These are phyloP conservation scores for Amniataba percoides DNA, from an alignment of 2,797 vertebrate genomes.

Conservation along the genomic window DNA sequence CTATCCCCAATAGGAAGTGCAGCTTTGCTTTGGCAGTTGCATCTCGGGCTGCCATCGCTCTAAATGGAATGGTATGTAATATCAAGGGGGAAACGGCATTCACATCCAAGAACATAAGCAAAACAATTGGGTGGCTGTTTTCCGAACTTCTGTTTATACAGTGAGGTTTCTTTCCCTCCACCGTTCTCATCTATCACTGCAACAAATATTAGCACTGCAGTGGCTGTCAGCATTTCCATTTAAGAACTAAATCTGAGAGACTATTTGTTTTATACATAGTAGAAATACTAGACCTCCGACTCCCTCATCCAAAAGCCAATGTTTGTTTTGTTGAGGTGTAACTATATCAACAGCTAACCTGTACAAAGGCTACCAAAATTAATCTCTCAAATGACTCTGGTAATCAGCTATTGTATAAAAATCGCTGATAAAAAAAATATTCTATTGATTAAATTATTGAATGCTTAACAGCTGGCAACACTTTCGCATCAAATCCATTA, in stretches of 20 bases:
- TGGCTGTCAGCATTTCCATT: slow-evolving; percentile 78
- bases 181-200: slow-evolving; percentile 56
- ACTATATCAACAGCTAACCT: neutral
- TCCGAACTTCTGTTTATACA: slow-evolving; percentile 79
- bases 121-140: slow-evolving; percentile 84
- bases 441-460: neutral
- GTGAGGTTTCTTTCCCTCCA: slow-evolving; percentile 46
- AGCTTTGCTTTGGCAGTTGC: slow-evolving; percentile 64
- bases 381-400: neutral
- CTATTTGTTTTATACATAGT: slow-evolving; percentile 47
- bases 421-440: neutral
- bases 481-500: neutral
- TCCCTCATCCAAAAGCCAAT: neutral
- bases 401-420: neutral
- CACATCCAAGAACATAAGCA: slow-evolving; percentile 82
- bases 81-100: slow-evolving; percentile 81
- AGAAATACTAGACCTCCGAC: slow-evolving; percentile 5
- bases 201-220: slow-evolving; percentile 43
- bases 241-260: slow-evolving; percentile 71
- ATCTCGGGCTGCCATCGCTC: slow-evolving; percentile 82
- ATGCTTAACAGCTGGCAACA: neutral
- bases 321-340: slow-evolving; percentile 29
- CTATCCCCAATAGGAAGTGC: slow-evolving; percentile 76
- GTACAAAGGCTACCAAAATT: neutral
- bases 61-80: slow-evolving; percentile 95